Evolutionary conservation across 2,113 vertebrate genomes (phyloP).

Genomic region (Oncorhynchus masou): DNA sequence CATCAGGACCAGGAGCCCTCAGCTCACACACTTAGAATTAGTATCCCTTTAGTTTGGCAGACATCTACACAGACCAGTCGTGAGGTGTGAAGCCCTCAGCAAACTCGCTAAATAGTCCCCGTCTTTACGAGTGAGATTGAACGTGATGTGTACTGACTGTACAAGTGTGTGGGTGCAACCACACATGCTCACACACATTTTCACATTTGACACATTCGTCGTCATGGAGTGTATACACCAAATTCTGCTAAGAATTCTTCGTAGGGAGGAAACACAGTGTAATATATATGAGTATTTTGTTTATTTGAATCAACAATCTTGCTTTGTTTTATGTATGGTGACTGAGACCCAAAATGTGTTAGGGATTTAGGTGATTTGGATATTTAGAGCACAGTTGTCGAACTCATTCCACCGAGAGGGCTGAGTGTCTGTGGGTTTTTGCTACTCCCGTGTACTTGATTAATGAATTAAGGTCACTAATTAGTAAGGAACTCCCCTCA

Average conservation of each 20-base stretch:
- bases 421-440: too few species aligned
- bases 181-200: neutral
- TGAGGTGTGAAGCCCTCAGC: neutral
- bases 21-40: neutral
- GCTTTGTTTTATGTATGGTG: conserved; percentile 38
- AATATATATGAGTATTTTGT: conserved; percentile 3
- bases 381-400: neutral
- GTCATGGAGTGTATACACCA: conserved; percentile 20
- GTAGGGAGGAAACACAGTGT: conserved; percentile 61
- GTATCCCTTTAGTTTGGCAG: neutral
- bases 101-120: neutral
- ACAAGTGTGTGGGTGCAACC: too few species aligned
- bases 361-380: conserved; percentile 29
- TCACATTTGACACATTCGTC: conserved; percentile 20
- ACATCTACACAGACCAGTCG: conserved; percentile 34
- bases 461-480: too few species aligned
- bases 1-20: neutral
- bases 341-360: conserved; percentile 7
- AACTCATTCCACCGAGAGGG: too few species aligned
- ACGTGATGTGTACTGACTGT: neutral
- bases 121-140: neutral
- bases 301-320: conserved; percentile 69
- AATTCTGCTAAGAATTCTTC: conserved; percentile 62
- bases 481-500: too few species aligned
- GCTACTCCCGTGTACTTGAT: too few species aligned